Percentiles rank a stretch among this genome's conserved stretches.
Conservation (phyloP, 2,888 invertebrate species). For the Troglohyphantes excavatus region DNA sequence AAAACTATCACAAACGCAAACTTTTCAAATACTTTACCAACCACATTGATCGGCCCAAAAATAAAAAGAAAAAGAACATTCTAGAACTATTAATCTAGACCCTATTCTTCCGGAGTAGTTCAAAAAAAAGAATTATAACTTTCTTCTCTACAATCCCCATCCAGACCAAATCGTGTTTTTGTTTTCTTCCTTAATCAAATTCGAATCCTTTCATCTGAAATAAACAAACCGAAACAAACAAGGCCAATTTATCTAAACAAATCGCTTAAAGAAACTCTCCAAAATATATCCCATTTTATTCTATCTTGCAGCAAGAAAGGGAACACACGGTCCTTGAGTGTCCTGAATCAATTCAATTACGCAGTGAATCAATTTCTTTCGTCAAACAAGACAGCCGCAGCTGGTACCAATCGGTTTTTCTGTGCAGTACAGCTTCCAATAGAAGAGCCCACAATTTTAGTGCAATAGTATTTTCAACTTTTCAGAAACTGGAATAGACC, state of each 20-base stretch:
- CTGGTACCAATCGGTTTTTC: too few relatives aligned
- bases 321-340: neutral
- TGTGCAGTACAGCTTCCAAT: too few relatives aligned
- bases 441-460: too few relatives aligned
- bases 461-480: too few relatives aligned
- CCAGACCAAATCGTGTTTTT: neutral
- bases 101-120: too few relatives aligned
- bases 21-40: too few relatives aligned
- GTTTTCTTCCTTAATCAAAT: neutral
- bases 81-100: too few relatives aligned
- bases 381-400: too few relatives aligned
- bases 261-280: neutral
- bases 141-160: neutral
- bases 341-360: slow-evolving; percentile 1
- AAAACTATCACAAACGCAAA: too few relatives aligned
- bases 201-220: neutral
- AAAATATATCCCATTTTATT: neutral
- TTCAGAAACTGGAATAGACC: too few relatives aligned
- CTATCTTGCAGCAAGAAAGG: neutral
- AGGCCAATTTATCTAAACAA: neutral
- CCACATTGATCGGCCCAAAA: too few relatives aligned
- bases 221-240: neutral
- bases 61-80: too few relatives aligned
- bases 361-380: neutral
- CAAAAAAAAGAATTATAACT: neutral